Conservation (phyloP, 2,888 invertebrate genomes). For the Oxyteleia sp. region DNA sequence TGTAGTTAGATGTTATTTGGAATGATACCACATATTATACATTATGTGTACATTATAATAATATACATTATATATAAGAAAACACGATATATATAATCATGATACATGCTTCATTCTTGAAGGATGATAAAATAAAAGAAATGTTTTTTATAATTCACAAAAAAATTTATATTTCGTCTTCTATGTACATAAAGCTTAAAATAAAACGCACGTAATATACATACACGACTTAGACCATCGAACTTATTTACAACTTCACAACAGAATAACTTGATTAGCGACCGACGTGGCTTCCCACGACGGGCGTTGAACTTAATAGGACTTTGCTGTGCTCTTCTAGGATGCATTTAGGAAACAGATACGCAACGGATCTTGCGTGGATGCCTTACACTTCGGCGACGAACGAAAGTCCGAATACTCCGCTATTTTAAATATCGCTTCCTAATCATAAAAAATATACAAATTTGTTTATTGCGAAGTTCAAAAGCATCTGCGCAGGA, state of each 20-base stretch:
- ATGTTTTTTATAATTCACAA: conserved; percentile 58
- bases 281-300: conserved; percentile 1
- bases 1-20: too few species aligned
- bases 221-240: conserved; percentile 68
- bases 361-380: neutral
- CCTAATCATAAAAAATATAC: conserved; percentile 26
- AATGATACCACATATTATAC: too few species aligned
- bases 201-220: conserved; percentile 40
- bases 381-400: neutral
- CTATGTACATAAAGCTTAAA: conserved; percentile 64
- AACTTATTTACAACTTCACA: conserved; percentile 64
- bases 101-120: too few species aligned
- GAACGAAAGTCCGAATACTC: neutral
- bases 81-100: too few species aligned
- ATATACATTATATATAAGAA: too few species aligned
- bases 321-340: conserved; percentile 71
- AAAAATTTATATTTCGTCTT: conserved; percentile 52
- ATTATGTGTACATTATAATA: too few species aligned
- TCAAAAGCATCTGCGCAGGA: too few species aligned
- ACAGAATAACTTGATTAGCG: conserved; percentile 39
- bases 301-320: conserved; percentile 62
- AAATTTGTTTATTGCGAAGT: too few species aligned
- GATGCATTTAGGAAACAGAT: conserved; percentile 64
- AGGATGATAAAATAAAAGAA: too few species aligned
- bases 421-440: conserved; percentile 19